Evolutionary conservation across 2,888 invertebrate species (phyloP).

Genomic region (Dynastes grantii): DNA sequence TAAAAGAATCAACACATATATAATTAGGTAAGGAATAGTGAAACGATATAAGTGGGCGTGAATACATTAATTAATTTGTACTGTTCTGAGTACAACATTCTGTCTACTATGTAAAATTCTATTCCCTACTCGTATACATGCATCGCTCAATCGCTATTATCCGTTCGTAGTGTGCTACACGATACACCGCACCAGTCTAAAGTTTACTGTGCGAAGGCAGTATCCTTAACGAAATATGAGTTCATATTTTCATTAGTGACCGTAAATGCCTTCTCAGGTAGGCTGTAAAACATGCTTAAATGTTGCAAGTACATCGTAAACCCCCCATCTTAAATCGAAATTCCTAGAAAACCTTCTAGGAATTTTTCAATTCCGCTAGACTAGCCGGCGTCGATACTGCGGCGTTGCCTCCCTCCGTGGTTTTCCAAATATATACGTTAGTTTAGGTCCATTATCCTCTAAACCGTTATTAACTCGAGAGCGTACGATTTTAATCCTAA

Average conservation of each 20-base stretch:
- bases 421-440: slow-evolving; percentile 19
- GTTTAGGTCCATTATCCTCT: slow-evolving; percentile 31
- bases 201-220: slow-evolving; percentile 18
- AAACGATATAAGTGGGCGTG: too few species aligned
- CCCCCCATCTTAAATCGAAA: slow-evolving; percentile 58
- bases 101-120: too few species aligned
- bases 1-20: too few species aligned
- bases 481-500: slow-evolving; percentile 40
- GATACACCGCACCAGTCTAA: neutral
- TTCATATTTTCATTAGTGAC: slow-evolving; percentile 44
- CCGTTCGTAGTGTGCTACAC: too few species aligned
- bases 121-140: too few species aligned
- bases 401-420: neutral
- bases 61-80: too few species aligned
- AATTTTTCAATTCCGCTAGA: slow-evolving; percentile 64
- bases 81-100: too few species aligned
- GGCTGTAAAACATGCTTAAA: slow-evolving; percentile 46
- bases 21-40: too few species aligned
- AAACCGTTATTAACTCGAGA: slow-evolving; percentile 33
- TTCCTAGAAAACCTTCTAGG: slow-evolving; percentile 64
- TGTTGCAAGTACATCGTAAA: slow-evolving; percentile 54
- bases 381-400: slow-evolving; percentile 59
- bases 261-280: slow-evolving; percentile 46
- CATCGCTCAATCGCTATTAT: too few species aligned
- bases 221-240: slow-evolving; percentile 37